These are phyloP conservation scores for Caerostris darwini DNA, from an alignment of 1,140 invertebrate genomes.

Conservation along the genomic window DNA sequence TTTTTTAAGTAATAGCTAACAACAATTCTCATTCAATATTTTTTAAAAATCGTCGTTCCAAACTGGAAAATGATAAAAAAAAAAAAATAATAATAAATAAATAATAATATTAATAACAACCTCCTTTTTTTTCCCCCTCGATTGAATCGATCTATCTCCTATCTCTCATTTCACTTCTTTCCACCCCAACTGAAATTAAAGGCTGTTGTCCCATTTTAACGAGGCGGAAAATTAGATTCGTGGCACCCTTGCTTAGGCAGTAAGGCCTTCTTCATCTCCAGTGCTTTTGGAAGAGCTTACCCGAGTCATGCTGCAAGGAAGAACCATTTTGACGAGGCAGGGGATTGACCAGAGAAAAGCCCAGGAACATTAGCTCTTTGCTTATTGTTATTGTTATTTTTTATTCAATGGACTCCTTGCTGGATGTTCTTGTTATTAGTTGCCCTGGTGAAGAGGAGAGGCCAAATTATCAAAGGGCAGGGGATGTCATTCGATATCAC, in stretches of 20 bases:
- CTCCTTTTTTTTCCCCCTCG: no score
- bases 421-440: not conserved
- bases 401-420: not conserved
- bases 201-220: not conserved
- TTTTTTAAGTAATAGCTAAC: no score
- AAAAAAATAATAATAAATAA: no score
- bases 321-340: constrained; percentile 8
- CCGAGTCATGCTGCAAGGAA: not conserved
- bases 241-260: not conserved
- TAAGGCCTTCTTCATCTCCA: not conserved
- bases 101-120: no score
- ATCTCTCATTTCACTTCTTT: no score
- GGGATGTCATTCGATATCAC: not conserved
- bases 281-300: not conserved
- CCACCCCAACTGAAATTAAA: no score
- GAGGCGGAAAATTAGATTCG: constrained; percentile 18
- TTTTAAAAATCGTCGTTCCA: no score
- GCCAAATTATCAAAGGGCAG: not conserved
- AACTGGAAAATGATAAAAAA: no score
- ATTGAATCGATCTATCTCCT: no score
- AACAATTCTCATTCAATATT: no score
- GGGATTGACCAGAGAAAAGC: constrained; percentile 46
- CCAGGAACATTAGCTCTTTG: not conserved
- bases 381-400: not conserved
- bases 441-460: not conserved